Conservation (phyloP, 2,113 vertebrate genomes). For the rat (Rattus norvegicus) region DNA sequence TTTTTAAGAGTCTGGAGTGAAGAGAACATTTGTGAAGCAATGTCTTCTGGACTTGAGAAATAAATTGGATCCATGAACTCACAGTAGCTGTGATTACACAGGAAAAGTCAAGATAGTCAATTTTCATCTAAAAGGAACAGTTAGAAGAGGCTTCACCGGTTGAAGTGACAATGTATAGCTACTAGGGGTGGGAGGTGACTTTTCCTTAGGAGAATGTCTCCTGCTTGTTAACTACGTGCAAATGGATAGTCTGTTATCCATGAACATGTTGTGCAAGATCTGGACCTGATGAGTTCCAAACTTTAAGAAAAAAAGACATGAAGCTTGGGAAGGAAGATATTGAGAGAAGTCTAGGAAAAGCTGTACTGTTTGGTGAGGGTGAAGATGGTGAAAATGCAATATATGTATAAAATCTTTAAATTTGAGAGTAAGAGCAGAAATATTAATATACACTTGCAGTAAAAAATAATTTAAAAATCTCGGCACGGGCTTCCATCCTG, state of each 20-base stretch:
- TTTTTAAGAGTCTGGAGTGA: neutral
- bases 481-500: too few species aligned
- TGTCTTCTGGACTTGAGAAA: neutral
- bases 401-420: neutral
- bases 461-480: too few species aligned
- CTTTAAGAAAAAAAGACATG: neutral
- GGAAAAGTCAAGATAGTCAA: neutral
- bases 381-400: neutral
- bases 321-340: rapidly evolving
- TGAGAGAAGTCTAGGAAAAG: too few species aligned
- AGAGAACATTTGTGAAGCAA: neutral
- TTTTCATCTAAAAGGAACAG: neutral
- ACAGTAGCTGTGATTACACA: neutral
- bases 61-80: neutral
- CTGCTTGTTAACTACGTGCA: neutral
- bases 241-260: neutral
- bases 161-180: too few species aligned
- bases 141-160: neutral
- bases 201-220: neutral
- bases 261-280: too few species aligned
- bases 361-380: neutral
- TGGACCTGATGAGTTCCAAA: neutral
- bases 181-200: neutral
- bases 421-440: neutral
- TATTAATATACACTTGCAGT: neutral